Evolutionary conservation across 2,113 vertebrate species (phyloP).

Genomic region (Bufo bufo): DNA sequence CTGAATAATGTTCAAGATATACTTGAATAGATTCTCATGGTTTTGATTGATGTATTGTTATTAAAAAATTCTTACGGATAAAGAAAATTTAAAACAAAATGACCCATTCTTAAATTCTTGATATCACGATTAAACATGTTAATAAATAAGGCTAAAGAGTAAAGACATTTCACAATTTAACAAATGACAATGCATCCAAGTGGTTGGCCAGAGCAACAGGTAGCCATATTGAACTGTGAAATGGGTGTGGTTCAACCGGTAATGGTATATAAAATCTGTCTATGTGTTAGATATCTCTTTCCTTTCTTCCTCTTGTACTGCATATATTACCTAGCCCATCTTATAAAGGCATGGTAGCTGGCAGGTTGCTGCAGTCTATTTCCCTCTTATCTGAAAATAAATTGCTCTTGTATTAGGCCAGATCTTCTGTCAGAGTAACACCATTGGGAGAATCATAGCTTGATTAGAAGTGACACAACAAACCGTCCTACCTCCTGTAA

Average conservation of each 20-base stretch:
- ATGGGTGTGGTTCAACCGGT: neutral
- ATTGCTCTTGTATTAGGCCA: conserved; percentile 52
- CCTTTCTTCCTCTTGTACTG: neutral
- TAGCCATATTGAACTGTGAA: neutral
- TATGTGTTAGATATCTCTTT: neutral
- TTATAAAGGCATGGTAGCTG: conserved; percentile 20
- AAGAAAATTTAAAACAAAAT: too few relatives aligned
- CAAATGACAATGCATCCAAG: neutral
- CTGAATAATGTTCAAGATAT: too few relatives aligned
- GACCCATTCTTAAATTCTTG: neutral
- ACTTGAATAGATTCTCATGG: too few relatives aligned
- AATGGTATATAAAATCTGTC: neutral
- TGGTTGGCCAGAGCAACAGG: neutral
- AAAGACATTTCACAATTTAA: too few relatives aligned
- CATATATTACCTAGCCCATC: neutral
- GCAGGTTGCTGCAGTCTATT: conserved; percentile 32
- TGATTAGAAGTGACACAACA: conserved; percentile 51
- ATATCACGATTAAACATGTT: neutral
- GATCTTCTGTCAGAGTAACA: conserved; percentile 39
- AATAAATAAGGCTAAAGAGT: neutral
- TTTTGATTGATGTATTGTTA: too few relatives aligned
- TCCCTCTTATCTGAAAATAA: conserved; percentile 47
- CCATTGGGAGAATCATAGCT: conserved; percentile 41
- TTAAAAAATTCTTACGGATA: too few relatives aligned
- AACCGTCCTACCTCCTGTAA: conserved; percentile 9